phyloP scores from a whole-genome alignment of 1,140 invertebrate species.

The Ditylenchus dipsaci region DNA sequence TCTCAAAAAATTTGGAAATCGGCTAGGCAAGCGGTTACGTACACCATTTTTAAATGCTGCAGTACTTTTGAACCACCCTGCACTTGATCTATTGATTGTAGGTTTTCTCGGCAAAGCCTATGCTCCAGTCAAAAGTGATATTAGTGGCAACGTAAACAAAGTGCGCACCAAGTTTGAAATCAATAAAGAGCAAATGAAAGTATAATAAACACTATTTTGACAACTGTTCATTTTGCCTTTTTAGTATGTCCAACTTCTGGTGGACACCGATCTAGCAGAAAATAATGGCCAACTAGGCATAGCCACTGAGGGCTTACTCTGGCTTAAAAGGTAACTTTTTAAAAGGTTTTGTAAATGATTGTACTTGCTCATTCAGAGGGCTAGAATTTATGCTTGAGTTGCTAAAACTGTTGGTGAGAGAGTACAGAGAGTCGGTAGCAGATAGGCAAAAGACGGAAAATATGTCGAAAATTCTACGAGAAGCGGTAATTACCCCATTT shows the following conservation, averaged over 20 bases:
- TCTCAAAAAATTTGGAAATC: too few relatives aligned
- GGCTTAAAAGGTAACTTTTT: conserved; percentile 37
- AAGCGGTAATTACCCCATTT: conserved; percentile 11
- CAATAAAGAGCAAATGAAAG: conserved; percentile 13
- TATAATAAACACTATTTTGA: too few relatives aligned
- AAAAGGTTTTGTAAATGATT: background rate
- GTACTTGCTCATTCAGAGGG: conserved; percentile 19
- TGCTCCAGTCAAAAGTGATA: conserved; percentile 44
- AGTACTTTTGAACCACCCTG: too few relatives aligned
- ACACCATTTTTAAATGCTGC: conserved; percentile 16
- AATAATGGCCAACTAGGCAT: conserved; percentile 36
- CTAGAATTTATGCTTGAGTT: conserved; percentile 46
- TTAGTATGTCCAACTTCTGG: conserved; percentile 30
- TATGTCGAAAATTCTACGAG: conserved; percentile 14
- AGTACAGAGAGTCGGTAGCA: conserved; percentile 18
- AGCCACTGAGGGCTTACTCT: conserved; percentile 42
- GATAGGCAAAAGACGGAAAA: conserved; percentile 23
- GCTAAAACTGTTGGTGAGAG: conserved; percentile 29
- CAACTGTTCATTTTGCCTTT: background rate
- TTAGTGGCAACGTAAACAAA: conserved; percentile 43
- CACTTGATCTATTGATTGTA: conserved; percentile 10
- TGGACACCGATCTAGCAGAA: conserved; percentile 36
- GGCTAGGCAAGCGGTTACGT: too few relatives aligned
- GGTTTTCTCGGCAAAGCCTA: conserved; percentile 45
- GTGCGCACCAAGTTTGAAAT: conserved; percentile 35